Conservation (phyloP, 2,113 vertebrate species). For the Embiotoca jacksoni region DNA sequence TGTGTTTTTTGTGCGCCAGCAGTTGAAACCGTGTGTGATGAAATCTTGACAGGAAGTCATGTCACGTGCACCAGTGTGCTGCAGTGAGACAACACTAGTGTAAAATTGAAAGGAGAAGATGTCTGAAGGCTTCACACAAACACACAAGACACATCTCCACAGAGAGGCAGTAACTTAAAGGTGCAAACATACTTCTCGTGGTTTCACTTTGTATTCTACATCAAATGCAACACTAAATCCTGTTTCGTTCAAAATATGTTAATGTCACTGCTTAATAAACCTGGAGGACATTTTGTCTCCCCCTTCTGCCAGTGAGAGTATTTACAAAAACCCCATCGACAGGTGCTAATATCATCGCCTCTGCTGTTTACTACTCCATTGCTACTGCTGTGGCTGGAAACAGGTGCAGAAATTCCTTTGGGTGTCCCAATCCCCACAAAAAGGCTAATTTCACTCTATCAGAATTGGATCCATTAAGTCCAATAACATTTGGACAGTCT, state of each 20-base stretch:
- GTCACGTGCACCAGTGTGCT: conserved; percentile 29
- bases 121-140: too few species aligned
- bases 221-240: background rate
- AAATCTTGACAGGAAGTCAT: conserved; percentile 28
- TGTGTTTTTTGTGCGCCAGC: background rate
- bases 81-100: background rate
- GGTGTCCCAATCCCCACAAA: too few species aligned
- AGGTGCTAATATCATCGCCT: too few species aligned
- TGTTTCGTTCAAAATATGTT: background rate
- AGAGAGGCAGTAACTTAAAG: background rate
- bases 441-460: too few species aligned
- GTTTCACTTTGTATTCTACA: background rate
- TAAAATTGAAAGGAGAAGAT: background rate
- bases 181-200: background rate
- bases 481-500: too few species aligned
- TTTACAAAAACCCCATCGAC: too few species aligned
- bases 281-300: too few species aligned
- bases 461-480: too few species aligned
- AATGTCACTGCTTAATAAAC: background rate
- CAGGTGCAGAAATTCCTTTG: too few species aligned
- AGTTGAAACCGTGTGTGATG: conserved; percentile 3
- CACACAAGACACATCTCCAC: background rate
- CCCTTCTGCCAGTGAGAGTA: too few species aligned
- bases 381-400: too few species aligned
- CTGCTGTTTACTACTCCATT: too few species aligned